Conservation (phyloP, 2,888 invertebrate species). For the Mimas tiliae region DNA sequence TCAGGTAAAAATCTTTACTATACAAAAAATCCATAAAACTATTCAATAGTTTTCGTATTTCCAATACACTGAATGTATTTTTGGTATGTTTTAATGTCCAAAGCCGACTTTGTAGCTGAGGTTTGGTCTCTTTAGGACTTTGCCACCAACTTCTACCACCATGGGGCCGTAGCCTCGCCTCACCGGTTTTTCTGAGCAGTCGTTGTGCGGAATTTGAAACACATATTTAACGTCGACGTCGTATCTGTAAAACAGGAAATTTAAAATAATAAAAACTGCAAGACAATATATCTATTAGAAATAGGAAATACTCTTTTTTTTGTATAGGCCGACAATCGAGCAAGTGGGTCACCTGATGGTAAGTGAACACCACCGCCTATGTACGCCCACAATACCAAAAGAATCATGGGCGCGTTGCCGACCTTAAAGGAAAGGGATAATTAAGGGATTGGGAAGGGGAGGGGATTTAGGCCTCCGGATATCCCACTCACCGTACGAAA, state of each 20-base stretch:
- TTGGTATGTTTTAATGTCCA: slow-evolving; percentile 44
- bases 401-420: no score
- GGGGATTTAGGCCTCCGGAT: no score
- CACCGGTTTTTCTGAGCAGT: slow-evolving; percentile 83
- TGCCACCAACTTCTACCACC: slow-evolving; percentile 67
- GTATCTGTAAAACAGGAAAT: slow-evolving; percentile 77
- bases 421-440: no score
- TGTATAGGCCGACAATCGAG: no score
- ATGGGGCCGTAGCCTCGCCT: slow-evolving; percentile 63
- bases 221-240: slow-evolving; percentile 94
- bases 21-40: neutral
- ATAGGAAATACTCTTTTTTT: no score
- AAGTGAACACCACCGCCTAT: no score
- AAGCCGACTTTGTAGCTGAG: slow-evolving; percentile 65
- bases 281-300: no score
- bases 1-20: neutral
- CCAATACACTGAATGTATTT: slow-evolving; percentile 8
- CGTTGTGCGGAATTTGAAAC: slow-evolving; percentile 91
- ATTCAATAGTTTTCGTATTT: neutral
- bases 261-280: neutral
- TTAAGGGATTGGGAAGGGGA: no score
- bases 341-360: no score
- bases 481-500: no score
- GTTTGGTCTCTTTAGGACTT: slow-evolving; percentile 62
- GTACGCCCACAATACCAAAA: no score